Evolutionary conservation across 2,113 vertebrate species (phyloP).

Genomic region (Microtus oregoni): DNA sequence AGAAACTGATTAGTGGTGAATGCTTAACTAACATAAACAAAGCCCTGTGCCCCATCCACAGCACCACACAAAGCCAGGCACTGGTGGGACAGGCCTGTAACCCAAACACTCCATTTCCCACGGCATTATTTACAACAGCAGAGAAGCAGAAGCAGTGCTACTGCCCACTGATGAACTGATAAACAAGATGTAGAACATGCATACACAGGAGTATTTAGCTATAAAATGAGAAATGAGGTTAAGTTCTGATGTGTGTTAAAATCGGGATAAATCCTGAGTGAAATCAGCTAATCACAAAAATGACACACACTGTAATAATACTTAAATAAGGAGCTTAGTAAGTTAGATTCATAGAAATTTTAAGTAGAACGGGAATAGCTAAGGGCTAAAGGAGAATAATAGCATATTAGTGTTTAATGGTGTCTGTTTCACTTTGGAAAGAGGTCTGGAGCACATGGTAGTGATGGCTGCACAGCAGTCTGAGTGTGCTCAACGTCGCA

Average conservation of each 20-base stretch:
- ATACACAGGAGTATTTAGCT: background rate
- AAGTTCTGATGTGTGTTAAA: background rate
- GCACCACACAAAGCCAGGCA: background rate
- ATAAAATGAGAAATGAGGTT: background rate
- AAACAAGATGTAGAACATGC: background rate
- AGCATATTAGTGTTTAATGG: background rate
- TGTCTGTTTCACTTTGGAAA: background rate
- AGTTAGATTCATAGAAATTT: background rate
- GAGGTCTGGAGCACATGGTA: background rate
- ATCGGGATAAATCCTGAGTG: background rate
- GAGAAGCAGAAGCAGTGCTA: background rate
- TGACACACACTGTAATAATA: background rate
- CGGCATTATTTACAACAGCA: background rate
- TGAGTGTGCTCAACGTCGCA: background rate
- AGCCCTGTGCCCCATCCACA: background rate
- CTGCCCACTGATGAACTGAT: background rate
- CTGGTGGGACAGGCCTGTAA: background rate
- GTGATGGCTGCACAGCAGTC: background rate
- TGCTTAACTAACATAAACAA: background rate
- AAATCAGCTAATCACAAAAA: constrained; percentile 19
- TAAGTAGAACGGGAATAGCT: background rate
- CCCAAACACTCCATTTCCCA: background rate
- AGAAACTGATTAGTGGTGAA: too few relatives aligned
- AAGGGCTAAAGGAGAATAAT: background rate
- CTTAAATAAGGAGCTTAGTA: background rate